These are phyloP conservation scores for Ctenomys sociabilis DNA, from an alignment of 2,113 vertebrate species.

Conservation along the genomic window DNA sequence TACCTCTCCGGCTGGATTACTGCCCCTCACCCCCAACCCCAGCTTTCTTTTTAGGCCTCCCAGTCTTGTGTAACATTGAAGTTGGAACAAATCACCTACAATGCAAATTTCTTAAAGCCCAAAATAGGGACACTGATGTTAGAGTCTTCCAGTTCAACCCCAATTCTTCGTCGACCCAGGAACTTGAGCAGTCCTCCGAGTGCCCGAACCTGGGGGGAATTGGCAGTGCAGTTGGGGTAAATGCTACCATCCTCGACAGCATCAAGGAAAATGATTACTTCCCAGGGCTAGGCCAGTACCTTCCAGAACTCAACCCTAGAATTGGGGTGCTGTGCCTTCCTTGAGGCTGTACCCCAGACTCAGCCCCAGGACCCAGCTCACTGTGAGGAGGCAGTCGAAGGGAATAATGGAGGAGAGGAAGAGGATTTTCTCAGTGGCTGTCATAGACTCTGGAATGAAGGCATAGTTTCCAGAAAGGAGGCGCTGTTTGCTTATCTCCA, in stretches of 20 bases:
- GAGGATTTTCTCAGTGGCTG: slow-evolving; percentile 91
- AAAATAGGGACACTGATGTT: slow-evolving; percentile 92
- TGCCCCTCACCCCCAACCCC: too few species aligned
- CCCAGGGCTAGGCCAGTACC: not conserved
- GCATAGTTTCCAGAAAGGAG: slow-evolving; percentile 92
- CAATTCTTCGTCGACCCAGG: slow-evolving; percentile 94
- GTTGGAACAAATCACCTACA: slow-evolving; percentile 85
- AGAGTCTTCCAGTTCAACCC: slow-evolving; percentile 94
- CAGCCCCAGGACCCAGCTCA: slow-evolving; percentile 69
- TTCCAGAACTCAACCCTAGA: slow-evolving; percentile 7
- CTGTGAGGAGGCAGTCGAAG: slow-evolving; percentile 93
- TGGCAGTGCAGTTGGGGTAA: not conserved
- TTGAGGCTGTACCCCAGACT: not conserved
- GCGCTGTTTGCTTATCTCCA: slow-evolving; percentile 95
- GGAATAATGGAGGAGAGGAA: slow-evolving; percentile 95
- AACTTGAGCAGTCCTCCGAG: slow-evolving; percentile 95
- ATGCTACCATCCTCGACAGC: not conserved
- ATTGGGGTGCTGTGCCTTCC: not conserved
- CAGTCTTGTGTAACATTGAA: slow-evolving; percentile 51
- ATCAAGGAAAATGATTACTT: slow-evolving; percentile 40
- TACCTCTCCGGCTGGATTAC: not conserved
- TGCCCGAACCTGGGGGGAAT: slow-evolving; percentile 87
- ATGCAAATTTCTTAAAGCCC: slow-evolving; percentile 92
- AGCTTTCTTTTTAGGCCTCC: slow-evolving; percentile 3
- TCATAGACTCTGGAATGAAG: slow-evolving; percentile 91